These are phyloP conservation scores for Mastacembelus armatus DNA, from an alignment of 2,797 vertebrate species.

Conservation along the genomic window DNA sequence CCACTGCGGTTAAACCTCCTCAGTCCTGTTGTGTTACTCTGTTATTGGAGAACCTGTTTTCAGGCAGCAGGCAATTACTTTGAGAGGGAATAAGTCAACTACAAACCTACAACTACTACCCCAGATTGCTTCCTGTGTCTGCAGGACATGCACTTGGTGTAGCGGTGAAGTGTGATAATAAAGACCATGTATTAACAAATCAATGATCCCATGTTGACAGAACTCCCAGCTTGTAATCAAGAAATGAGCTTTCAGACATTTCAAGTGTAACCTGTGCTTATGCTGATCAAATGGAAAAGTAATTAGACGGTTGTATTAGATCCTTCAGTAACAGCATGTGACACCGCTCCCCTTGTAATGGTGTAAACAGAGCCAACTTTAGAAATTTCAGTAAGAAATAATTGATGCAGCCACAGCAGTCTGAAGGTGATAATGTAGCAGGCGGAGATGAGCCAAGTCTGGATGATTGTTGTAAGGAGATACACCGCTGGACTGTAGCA, in stretches of 20 bases:
- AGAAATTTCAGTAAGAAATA: conserved; percentile 60
- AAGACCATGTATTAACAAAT: not conserved
- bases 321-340: not conserved
- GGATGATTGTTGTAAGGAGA: conserved; percentile 65
- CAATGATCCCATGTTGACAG: not conserved
- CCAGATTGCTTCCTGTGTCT: conserved; percentile 1
- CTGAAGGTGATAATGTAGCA: conserved; percentile 52
- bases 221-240: not conserved
- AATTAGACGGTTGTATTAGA: not conserved
- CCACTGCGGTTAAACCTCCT: conserved; percentile 10
- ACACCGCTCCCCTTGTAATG: not conserved
- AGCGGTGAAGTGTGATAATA: not conserved
- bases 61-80: conserved; percentile 40
- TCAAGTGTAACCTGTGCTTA: not conserved
- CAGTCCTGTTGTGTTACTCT: conserved; percentile 9
- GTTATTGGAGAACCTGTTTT: conserved; percentile 55
- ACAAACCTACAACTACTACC: not conserved
- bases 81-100: not conserved
- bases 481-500: conserved; percentile 32
- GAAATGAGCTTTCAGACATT: conserved; percentile 1
- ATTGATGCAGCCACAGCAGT: conserved; percentile 64
- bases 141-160: too few species aligned
- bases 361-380: conserved; percentile 47
- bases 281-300: not conserved
- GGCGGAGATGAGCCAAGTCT: conserved; percentile 48